These are phyloP conservation scores for Lycocerus yunnanus DNA, from an alignment of 2,888 invertebrate genomes.

Conservation along the genomic window DNA sequence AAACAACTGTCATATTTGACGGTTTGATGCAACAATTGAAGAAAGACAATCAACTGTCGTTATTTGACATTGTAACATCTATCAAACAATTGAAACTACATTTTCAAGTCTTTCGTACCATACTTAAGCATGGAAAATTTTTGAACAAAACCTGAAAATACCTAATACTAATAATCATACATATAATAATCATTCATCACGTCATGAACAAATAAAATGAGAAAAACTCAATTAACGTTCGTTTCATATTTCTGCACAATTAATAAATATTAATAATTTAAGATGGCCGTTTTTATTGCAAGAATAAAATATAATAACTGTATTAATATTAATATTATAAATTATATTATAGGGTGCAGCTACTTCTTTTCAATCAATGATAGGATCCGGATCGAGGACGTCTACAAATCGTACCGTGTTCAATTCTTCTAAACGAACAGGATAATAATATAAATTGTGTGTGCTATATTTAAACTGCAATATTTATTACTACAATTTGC, in stretches of 20 bases:
- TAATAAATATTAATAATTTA: background rate
- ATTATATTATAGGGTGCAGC: conserved; percentile 69
- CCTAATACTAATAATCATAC: background rate
- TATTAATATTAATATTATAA: background rate
- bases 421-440: conserved; percentile 34
- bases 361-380: conserved; percentile 69
- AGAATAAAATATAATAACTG: background rate
- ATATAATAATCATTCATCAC: background rate
- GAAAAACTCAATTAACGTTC: background rate
- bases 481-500: conserved; percentile 33
- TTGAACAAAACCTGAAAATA: background rate
- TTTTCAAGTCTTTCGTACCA: too few relatives aligned
- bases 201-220: background rate
- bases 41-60: background rate
- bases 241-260: background rate
- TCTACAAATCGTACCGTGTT: conserved; percentile 56
- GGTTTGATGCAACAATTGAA: background rate
- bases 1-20: background rate
- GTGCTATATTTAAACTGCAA: conserved; percentile 29
- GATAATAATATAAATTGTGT: conserved; percentile 29
- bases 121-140: background rate
- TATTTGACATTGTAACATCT: too few relatives aligned
- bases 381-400: conserved; percentile 62
- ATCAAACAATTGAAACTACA: too few relatives aligned
- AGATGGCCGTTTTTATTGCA: background rate